These are phyloP conservation scores for Yponomeuta sedellus DNA, from an alignment of 2,888 invertebrate genomes.

Conservation along the genomic window DNA sequence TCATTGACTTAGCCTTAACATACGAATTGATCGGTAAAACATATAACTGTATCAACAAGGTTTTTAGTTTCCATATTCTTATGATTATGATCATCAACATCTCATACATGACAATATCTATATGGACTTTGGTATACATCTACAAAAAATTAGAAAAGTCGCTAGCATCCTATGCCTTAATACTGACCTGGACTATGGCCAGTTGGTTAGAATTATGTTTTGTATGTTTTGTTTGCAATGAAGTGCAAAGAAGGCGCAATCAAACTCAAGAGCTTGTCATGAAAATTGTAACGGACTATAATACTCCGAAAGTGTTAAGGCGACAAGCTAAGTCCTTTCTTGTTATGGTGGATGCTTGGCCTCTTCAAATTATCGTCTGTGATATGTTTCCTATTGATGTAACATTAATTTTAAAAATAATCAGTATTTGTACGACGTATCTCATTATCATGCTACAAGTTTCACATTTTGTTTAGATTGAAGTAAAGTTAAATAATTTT, in stretches of 20 bases:
- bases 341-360: constrained; percentile 17
- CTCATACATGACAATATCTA: constrained; percentile 1
- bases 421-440: constrained; percentile 15
- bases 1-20: neutral
- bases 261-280: neutral
- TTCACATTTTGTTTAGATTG: constrained; percentile 8
- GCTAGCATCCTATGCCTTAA: neutral
- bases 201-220: neutral
- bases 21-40: constrained; percentile 9
- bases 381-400: constrained; percentile 18
- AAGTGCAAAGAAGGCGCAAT: neutral
- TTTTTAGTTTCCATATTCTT: constrained; percentile 7
- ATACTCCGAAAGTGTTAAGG: neutral
- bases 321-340: constrained; percentile 17
- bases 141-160: neutral
- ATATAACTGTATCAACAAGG: neutral
- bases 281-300: neutral
- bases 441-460: constrained; percentile 12
- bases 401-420: constrained; percentile 17
- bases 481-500: neutral
- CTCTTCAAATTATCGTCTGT: constrained; percentile 14
- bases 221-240: neutral
- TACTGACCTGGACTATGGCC: neutral
- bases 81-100: constrained; percentile 1
- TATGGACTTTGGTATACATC: constrained; percentile 6